Conservation (phyloP, 2,797 vertebrate genomes). For the Orestias chungarensis region DNA sequence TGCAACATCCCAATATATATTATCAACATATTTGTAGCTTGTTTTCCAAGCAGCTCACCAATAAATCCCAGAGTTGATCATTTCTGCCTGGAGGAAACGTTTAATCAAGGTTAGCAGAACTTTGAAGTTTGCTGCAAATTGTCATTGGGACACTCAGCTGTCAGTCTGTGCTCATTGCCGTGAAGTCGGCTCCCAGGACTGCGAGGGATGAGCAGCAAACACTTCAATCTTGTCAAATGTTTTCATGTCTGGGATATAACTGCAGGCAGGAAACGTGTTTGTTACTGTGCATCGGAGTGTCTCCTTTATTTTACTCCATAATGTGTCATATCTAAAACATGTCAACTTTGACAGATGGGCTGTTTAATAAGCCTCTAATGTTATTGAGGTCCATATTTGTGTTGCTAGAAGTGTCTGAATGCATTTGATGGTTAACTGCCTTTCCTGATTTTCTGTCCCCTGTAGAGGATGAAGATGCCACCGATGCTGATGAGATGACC, state of each 20-base stretch:
- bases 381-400: background rate
- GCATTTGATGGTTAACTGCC: slow-evolving; percentile 7
- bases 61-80: slow-evolving; percentile 4
- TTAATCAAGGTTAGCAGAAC: slow-evolving; percentile 20
- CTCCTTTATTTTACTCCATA: slow-evolving; percentile 19
- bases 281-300: slow-evolving; percentile 9
- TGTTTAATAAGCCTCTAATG: slow-evolving; percentile 4
- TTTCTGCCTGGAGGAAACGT: slow-evolving; percentile 25
- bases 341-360: slow-evolving; percentile 3
- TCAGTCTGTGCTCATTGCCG: slow-evolving; percentile 17
- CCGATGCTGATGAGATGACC: slow-evolving; percentile 80
- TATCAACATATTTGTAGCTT: slow-evolving; percentile 1
- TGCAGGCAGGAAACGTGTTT: slow-evolving; percentile 19
- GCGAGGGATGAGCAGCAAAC: slow-evolving; percentile 44
- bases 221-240: slow-evolving; percentile 39
- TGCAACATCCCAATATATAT: background rate
- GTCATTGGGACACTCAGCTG: slow-evolving; percentile 17
- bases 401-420: background rate
- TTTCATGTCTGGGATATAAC: slow-evolving; percentile 18
- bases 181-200: slow-evolving; percentile 40
- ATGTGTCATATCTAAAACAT: slow-evolving; percentile 6
- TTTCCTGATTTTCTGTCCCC: slow-evolving; percentile 18
- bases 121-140: slow-evolving; percentile 20
- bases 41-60: slow-evolving; percentile 18
- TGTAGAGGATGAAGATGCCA: slow-evolving; percentile 77